Evolutionary conservation across 2,797 vertebrate species (phyloP).

Genomic region (Lycodopsis pacificus): DNA sequence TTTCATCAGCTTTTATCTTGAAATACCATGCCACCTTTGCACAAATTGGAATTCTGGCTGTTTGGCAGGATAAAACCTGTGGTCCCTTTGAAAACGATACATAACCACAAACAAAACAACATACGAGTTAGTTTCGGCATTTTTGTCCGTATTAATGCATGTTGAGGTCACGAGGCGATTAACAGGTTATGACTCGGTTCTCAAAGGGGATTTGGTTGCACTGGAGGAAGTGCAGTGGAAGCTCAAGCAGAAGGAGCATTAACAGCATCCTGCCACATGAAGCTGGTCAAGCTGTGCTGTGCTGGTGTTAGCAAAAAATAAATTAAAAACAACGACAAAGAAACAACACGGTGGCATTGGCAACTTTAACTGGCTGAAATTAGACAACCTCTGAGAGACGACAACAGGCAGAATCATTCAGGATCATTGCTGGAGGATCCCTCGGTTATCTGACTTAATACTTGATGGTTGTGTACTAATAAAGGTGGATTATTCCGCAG

Average conservation of each 20-base stretch:
- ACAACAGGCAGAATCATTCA: constrained; percentile 21
- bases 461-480: constrained; percentile 22
- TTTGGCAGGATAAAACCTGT: constrained; percentile 66
- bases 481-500: constrained; percentile 10
- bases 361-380: constrained; percentile 87
- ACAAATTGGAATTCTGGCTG: constrained; percentile 66
- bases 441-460: constrained; percentile 11
- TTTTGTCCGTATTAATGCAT: constrained; percentile 53
- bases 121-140: constrained; percentile 60
- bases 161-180: constrained; percentile 63
- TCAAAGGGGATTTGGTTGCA: constrained; percentile 80
- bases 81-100: constrained; percentile 80
- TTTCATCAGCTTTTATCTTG: constrained; percentile 71
- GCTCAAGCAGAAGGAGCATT: constrained; percentile 76
- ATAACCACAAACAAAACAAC: constrained; percentile 66
- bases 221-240: constrained; percentile 73
- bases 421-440: constrained; percentile 24
- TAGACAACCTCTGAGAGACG: constrained; percentile 78
- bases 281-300: constrained; percentile 64
- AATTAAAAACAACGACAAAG: constrained; percentile 43
- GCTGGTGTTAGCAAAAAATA: constrained; percentile 70
- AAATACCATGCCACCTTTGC: constrained; percentile 65
- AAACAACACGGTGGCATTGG: constrained; percentile 73
- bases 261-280: constrained; percentile 64
- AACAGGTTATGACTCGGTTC: constrained; percentile 80